phyloP scores from a whole-genome alignment of 1,140 invertebrate genomes.

The Colletes gigas region DNA sequence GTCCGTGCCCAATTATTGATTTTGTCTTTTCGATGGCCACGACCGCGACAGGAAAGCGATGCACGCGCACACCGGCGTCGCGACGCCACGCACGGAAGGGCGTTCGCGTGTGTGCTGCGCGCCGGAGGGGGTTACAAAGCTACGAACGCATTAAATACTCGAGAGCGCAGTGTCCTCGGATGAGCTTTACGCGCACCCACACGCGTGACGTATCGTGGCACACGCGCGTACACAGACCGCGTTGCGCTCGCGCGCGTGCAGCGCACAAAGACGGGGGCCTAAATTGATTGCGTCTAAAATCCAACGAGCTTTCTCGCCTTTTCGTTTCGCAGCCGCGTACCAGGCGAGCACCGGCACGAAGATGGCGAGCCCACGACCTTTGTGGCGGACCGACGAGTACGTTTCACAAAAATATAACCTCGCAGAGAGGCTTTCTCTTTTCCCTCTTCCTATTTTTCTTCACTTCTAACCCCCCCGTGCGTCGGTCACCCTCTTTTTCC shows the following conservation, averaged over 20 bases:
- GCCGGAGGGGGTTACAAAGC: slow-evolving; percentile 61
- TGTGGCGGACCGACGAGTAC: slow-evolving; percentile 25
- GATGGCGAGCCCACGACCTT: slow-evolving; percentile 50
- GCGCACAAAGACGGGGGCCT: slow-evolving; percentile 46
- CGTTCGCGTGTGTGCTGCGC: background rate
- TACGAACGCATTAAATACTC: slow-evolving; percentile 71
- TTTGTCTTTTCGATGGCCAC: slow-evolving; percentile 66
- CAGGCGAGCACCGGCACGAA: slow-evolving; percentile 8
- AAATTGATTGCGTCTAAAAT: slow-evolving; percentile 67
- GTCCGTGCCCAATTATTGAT: slow-evolving; percentile 66
- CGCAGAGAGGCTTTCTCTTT: slow-evolving; percentile 45
- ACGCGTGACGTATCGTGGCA: background rate
- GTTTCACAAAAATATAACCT: slow-evolving; percentile 51
- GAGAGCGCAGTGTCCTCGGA: slow-evolving; percentile 60
- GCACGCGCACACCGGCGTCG: slow-evolving; percentile 29
- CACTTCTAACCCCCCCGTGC: background rate
- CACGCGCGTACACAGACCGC: background rate
- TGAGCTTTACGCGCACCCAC: slow-evolving; percentile 38
- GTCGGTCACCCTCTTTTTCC: background rate
- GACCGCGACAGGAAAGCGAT: slow-evolving; percentile 36
- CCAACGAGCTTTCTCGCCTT: slow-evolving; percentile 48
- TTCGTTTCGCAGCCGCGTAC: slow-evolving; percentile 28
- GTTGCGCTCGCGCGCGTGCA: background rate
- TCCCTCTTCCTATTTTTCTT: slow-evolving; percentile 18
- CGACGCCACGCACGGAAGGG: slow-evolving; percentile 14